Percentiles rank a stretch among this genome's conserved stretches.
phyloP scores from a whole-genome alignment of 2,113 vertebrate species.

The Pogona vitticeps region DNA sequence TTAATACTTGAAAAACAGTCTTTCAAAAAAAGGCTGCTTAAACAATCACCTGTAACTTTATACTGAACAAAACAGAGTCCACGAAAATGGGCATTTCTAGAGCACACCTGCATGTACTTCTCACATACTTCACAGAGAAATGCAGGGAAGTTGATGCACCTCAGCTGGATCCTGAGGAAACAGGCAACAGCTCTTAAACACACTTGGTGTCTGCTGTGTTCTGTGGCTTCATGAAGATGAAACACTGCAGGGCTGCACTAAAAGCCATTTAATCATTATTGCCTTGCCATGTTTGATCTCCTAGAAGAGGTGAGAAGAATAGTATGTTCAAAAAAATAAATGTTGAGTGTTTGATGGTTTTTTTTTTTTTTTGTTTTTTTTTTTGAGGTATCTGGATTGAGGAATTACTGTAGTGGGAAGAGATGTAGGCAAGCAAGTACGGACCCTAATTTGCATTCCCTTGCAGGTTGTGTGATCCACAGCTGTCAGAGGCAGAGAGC shows the following conservation, averaged over 20 bases:
- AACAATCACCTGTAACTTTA: not conserved
- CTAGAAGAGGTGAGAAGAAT: not conserved
- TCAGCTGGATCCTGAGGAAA: not conserved
- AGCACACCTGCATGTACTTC: not conserved
- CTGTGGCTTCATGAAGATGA: conserved; percentile 5
- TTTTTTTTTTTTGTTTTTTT: not conserved
- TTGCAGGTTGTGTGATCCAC: not conserved
- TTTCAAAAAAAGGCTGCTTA: not conserved
- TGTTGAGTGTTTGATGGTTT: not conserved
- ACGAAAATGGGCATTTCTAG: not conserved
- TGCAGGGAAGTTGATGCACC: not conserved
- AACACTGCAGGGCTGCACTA: conserved; percentile 7
- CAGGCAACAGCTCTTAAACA: conserved; percentile 1
- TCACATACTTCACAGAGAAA: not conserved
- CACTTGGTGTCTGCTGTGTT: conserved; percentile 8
- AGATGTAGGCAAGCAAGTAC: not conserved
- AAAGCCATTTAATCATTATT: conserved; percentile 29
- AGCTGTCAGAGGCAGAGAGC: not conserved
- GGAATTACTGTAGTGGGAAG: not conserved
- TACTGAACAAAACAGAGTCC: not conserved
- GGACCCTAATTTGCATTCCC: not conserved
- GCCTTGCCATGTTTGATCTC: conserved; percentile 18
- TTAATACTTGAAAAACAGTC: not conserved
- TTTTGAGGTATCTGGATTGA: not conserved
- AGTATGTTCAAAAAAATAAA: conserved; percentile 15